phyloP scores from a whole-genome alignment of 2,888 invertebrate genomes.

The Adelognathus sp. region DNA sequence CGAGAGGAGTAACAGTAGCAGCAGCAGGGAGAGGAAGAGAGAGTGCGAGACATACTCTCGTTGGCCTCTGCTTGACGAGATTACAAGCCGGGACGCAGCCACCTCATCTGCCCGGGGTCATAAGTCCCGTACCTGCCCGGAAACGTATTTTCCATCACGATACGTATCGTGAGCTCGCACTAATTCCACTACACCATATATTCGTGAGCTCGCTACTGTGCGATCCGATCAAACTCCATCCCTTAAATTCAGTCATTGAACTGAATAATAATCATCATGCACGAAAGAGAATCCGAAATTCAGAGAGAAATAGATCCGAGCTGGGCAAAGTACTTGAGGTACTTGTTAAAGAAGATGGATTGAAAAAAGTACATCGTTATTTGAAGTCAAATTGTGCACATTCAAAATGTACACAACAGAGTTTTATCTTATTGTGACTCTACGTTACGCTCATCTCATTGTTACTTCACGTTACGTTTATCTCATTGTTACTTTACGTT shows the following conservation, averaged over 20 bases:
- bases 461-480: no score
- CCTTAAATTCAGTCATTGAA: background rate
- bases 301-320: background rate
- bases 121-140: constrained; percentile 75
- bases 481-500: no score
- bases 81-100: constrained; percentile 74
- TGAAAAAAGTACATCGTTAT: no score
- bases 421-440: no score
- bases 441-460: no score
- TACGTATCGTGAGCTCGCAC: constrained; percentile 21
- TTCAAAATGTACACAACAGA: no score
- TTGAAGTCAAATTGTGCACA: no score
- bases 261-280: background rate
- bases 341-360: no score
- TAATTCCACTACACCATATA: constrained; percentile 16
- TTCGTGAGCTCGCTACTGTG: constrained; percentile 1
- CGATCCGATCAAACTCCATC: background rate
- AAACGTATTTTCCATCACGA: constrained; percentile 72
- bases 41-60: constrained; percentile 47
- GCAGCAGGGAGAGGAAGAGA: constrained; percentile 20
- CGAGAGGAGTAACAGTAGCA: constrained; percentile 21
- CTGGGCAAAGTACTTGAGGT: no score
- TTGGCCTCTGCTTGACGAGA: constrained; percentile 65
- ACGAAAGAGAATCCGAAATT: background rate
- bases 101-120: constrained; percentile 76